These are phyloP conservation scores for Sarcoramphus papa DNA, from an alignment of 2,797 vertebrate species.

Conservation along the genomic window DNA sequence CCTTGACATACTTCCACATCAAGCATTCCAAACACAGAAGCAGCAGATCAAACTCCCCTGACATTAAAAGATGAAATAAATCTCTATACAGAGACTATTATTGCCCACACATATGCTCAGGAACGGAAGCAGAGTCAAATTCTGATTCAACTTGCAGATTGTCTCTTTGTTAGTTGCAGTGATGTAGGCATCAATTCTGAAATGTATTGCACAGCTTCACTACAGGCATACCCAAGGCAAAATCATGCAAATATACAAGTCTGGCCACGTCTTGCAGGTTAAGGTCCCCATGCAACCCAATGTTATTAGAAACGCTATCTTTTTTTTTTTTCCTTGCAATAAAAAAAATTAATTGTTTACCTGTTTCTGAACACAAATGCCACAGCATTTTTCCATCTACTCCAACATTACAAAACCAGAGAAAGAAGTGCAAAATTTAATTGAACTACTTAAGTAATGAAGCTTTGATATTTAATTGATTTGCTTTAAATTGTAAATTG, in stretches of 20 bases:
- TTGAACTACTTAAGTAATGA: not conserved
- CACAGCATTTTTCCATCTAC: not conserved
- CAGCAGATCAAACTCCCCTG: not conserved
- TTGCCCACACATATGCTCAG: not conserved
- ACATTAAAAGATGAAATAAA: constrained; percentile 10
- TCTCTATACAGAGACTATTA: not conserved
- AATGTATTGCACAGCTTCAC: not conserved
- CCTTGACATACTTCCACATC: constrained; percentile 25
- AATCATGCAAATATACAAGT: not conserved
- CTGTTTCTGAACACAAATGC: not conserved
- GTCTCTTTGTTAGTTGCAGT: not conserved
- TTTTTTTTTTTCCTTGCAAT: not conserved
- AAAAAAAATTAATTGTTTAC: not conserved
- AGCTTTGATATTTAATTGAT: constrained; percentile 13
- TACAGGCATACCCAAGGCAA: not conserved
- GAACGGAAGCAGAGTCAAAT: not conserved
- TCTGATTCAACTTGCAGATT: not conserved
- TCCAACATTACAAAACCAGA: not conserved
- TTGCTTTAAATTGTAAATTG: not conserved
- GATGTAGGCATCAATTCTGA: not conserved
- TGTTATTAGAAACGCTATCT: not conserved
- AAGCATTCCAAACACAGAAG: not conserved
- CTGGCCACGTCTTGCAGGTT: not conserved
- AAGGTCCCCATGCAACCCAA: not conserved
- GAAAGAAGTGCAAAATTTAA: not conserved